Base-by-base conservation (phyloP, 2,797 vertebrate genomes). In the Peromyscus aztecus region DNA sequence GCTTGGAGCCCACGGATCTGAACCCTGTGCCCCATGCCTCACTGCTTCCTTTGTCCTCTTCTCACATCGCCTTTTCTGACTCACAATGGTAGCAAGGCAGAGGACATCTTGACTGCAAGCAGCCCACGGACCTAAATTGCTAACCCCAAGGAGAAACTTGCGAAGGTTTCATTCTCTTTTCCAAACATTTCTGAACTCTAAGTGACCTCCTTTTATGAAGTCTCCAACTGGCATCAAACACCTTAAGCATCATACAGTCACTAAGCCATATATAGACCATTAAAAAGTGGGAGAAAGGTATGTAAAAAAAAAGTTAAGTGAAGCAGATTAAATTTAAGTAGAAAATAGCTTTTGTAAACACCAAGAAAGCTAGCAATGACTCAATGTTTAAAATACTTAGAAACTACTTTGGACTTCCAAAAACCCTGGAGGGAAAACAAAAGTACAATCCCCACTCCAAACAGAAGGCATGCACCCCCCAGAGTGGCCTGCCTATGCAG, bases 101-200 rank as follows among this genome's bases (percentile, higher is more conserved):
- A 96, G n/a, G 46, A 43, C 65, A 89, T 78, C 88, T 95, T 85
- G 78, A 94, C 0, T 67, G 21, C 21, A 78, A 95, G 78, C 82
- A 93, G 49, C 43, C 59, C 92, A 92, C 97, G 78, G 95, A 94
- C 97, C 94, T 96, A 95, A 97, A 78, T 52, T 96, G 86, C 94
- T 93, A 96, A 98, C 89, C 65, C 73, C 94, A 91, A 97, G 82
- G 93, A 77, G 29, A 81, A 96, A 89, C 97, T 97, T 98, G 93
- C 97, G 90, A 93, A 97, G 96, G 82, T 14, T 86, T 94, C 97
- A 90, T 90, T 67, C 84, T 94, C 84, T 96, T 98, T 98, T 98
- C 97, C 96, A 99, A 99, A 98, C 98, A 98, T 97, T 98, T 98
- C 96, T 99, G 98, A 99, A 99, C 99, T 99, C 97, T 98, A 55